These are phyloP conservation scores for Germaria angustata DNA, from an alignment of 2,888 invertebrate genomes.

Conservation along the genomic window DNA sequence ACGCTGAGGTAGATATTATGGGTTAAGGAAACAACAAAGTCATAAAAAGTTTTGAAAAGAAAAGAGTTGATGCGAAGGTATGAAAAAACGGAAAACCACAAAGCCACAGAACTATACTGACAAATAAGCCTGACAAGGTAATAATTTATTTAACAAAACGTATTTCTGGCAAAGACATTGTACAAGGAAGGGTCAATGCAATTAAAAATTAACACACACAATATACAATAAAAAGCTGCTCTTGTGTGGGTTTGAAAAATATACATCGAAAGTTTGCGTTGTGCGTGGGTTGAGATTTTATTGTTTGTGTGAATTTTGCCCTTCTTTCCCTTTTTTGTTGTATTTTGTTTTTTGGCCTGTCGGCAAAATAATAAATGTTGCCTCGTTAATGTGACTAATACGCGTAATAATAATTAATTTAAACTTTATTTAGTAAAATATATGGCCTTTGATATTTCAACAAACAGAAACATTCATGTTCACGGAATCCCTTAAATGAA, in stretches of 20 bases:
- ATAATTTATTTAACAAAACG: conserved; percentile 52
- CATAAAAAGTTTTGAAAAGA: not conserved
- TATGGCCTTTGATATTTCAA: conserved; percentile 10
- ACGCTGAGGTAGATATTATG: not conserved
- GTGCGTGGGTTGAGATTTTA: too few species aligned
- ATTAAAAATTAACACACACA: too few species aligned
- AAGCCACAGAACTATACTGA: conserved; percentile 24
- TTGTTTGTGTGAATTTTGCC: too few species aligned
- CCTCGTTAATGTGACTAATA: conserved; percentile 70
- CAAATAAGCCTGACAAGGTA: conserved; percentile 49
- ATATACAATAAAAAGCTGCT: not conserved
- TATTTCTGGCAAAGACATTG: not conserved
- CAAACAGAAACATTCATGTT: not conserved
- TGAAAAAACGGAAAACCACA: not conserved
- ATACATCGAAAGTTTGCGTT: not conserved
- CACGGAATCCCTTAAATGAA: not conserved
- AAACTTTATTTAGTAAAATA: conserved; percentile 56
- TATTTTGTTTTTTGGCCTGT: not conserved
- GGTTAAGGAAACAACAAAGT: not conserved
- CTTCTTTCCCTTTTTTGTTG: not conserved
- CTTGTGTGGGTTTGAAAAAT: too few species aligned
- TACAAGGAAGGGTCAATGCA: not conserved
- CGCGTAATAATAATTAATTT: conserved; percentile 71
- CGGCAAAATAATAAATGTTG: conserved; percentile 56
- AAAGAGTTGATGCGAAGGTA: not conserved